Evolutionary conservation across 2,797 vertebrate species (phyloP).

Genomic region (Choloepus didactylus): DNA sequence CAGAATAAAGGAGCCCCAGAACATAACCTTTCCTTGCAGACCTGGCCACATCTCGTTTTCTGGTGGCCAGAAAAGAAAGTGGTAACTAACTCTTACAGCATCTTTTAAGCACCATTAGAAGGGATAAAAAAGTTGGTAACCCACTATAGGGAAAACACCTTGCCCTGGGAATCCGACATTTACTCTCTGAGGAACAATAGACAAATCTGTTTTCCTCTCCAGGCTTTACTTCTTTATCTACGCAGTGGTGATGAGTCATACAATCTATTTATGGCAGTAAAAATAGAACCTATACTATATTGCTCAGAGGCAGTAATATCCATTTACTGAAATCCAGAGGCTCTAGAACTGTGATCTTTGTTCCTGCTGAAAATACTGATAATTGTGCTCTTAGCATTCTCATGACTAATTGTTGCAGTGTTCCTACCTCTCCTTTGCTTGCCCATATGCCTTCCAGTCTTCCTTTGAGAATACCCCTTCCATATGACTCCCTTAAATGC

Average conservation of each 20-base stretch:
- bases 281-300: background rate
- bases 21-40: background rate
- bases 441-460: slow-evolving; percentile 12
- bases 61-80: slow-evolving; percentile 14
- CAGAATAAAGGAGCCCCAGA: background rate
- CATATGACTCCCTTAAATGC: background rate
- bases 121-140: background rate
- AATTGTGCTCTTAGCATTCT: background rate
- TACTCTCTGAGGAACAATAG: background rate
- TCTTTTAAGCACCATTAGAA: background rate
- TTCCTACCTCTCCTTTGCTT: slow-evolving; percentile 26
- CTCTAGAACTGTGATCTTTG: background rate
- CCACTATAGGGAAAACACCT: background rate
- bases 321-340: background rate
- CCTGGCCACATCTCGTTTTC: slow-evolving; percentile 1
- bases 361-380: background rate
- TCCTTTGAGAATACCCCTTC: background rate
- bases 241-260: background rate
- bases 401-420: background rate
- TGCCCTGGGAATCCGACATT: background rate
- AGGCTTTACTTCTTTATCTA: background rate
- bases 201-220: background rate
- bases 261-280: background rate
- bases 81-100: background rate
- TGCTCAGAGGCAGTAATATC: background rate